Base-by-base conservation (phyloP, 2,888 invertebrate genomes). In the Pyrochroa serraticornis region DNA sequence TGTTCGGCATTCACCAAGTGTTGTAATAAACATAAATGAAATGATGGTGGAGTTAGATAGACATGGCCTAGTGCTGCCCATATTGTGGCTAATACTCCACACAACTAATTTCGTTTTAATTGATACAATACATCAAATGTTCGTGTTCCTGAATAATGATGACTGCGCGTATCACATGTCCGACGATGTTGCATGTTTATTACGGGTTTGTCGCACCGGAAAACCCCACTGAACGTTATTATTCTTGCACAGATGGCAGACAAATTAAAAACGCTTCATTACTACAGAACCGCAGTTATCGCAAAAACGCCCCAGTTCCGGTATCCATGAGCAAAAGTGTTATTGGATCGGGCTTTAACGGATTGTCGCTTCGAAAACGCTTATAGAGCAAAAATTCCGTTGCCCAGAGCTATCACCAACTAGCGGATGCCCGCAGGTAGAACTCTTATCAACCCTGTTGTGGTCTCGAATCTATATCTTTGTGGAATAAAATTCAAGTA, bases 1-100 rank as follows among this genome's bases (percentile, higher is more conserved):
- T 67, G 66, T 67, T 67, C 65, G 61, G 64, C 65, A 66, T 62
- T 65, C 67, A 63, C 67, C 67, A 63, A 67, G 70, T 71, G 70
- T 63, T 68, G 67, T 69, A 70, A 69, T 70, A 69, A 70, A 71
- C 67, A 63, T 69, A 67, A 68, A 64, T 50, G 49, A 46, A 61
- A 65, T 53, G 71, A 71, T 71, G 65, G 63, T 62, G 63, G 63
- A 50, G 53, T 37, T 42, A 59, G 68, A 70, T 68, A 71, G 57
- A 64, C 61, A 61, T 49, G 49, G 57, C 49, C 64, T 59, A 43
- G 53, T 62, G 66, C 65, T 65, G 62, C 62, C 61, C 63, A 65
- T 67, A 67, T 65, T 65, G 62, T 58, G 65, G 61, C 45, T 45
- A 58, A 58, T 55, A 62, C 56, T 63, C 59, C 58, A 50, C 48